Base-by-base conservation (phyloP, 2,888 invertebrate genomes). In the Ennomos erosarius region DNA sequence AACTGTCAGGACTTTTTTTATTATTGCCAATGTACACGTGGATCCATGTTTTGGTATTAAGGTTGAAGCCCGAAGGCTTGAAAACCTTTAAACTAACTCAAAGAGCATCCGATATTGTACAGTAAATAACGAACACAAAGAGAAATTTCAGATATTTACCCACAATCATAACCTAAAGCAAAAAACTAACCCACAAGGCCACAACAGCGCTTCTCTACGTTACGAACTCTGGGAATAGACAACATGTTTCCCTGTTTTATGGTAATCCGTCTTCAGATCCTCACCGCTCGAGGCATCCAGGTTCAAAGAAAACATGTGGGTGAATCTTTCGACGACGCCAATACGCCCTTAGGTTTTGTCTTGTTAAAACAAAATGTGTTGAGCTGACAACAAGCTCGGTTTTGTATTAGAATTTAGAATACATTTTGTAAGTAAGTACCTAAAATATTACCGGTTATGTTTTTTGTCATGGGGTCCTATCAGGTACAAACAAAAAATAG, bases 221-320 rank as follows among this genome's bases (percentile, higher is more conserved):
- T 36, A 38, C 44, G 39, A 33, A 9, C 52, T 26, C 10, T 43
- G 33, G 45, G 45, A 48, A 48, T 37, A 35, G 37, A 12, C 49
- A 53, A 49, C 51, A 48, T 49, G 53, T 39, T 50, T 49, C 52
- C 44, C 5, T 45, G 49, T 53, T 50, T 61, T 57, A 61, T 61
- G 61, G 42, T 57, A 57, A 57, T 60, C 46, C 12, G 26, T 46
- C 52, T 57, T 26, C 47, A 36, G 46, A 56, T 49, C 16, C 36
- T 49, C 13, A 34, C 11, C 34, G 53, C 52, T 35, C 26, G 35
- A 38, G 54, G 61, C 55, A 10, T 16, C 5, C 11, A 39, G 43
- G 26, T 38, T 50, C 45, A 46, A 51, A 47, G 47, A 39, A 61
- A 53, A 50, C 54, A 56, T 47, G 35, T 46, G 46, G 50, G 40